These are phyloP conservation scores for Heliconius congener DNA, from an alignment of 1,140 invertebrate species.

Conservation along the genomic window DNA sequence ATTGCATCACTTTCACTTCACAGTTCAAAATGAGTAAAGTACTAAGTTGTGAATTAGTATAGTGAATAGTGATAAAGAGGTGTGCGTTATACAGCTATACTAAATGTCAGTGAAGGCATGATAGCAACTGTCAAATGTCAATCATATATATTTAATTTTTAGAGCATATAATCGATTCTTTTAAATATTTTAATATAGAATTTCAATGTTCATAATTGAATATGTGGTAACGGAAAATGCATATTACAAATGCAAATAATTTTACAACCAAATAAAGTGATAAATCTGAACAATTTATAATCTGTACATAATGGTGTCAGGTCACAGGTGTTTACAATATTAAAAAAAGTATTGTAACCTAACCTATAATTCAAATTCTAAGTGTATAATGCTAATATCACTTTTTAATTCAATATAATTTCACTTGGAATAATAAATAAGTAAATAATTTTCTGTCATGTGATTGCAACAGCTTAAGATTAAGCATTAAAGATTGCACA, in stretches of 20 bases:
- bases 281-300: not conserved
- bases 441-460: not conserved
- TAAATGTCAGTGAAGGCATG: too few relatives aligned
- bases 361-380: slow-evolving; percentile 4
- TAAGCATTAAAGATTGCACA: not conserved
- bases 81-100: too few relatives aligned
- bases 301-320: not conserved
- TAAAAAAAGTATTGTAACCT: not conserved
- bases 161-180: too few relatives aligned
- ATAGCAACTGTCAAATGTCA: too few relatives aligned
- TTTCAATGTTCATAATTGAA: too few relatives aligned
- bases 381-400: not conserved
- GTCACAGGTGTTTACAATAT: not conserved
- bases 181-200: too few relatives aligned
- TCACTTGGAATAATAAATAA: not conserved
- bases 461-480: not conserved
- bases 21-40: not conserved
- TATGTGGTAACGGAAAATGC: too few relatives aligned
- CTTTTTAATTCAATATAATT: not conserved
- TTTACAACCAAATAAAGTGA: not conserved
- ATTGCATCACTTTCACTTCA: slow-evolving; percentile 44
- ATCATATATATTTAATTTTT: too few relatives aligned
- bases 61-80: too few relatives aligned
- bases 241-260: not conserved
- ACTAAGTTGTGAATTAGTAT: not conserved